Conservation (phyloP, 2,888 invertebrate species). For the Ornithoptera priamus region DNA sequence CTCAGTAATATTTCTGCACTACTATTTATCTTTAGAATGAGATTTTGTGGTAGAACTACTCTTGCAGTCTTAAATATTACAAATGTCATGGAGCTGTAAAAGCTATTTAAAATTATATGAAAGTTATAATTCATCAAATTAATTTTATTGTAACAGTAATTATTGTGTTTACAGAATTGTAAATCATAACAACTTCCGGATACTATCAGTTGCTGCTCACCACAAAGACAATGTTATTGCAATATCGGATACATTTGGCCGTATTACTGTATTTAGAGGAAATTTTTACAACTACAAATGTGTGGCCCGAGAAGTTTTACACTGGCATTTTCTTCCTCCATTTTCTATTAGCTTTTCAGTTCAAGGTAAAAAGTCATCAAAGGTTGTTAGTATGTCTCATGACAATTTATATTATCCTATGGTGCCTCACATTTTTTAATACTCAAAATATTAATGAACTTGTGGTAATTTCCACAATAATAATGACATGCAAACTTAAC, state of each 20-base stretch:
- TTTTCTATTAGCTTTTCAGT: slow-evolving; percentile 62
- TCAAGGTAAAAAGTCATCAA: slow-evolving; percentile 49
- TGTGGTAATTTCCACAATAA: no score
- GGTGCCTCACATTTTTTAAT: background rate
- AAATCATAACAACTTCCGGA: slow-evolving; percentile 54
- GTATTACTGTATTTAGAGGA: slow-evolving; percentile 58
- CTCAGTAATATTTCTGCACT: no score
- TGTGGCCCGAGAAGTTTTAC: slow-evolving; percentile 60
- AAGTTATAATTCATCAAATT: background rate
- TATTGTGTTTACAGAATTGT: slow-evolving; percentile 44
- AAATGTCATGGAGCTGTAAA: background rate
- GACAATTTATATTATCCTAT: no score
- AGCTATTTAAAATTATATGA: background rate
- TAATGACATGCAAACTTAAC: no score
- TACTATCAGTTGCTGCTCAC: slow-evolving; percentile 64
- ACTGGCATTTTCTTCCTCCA: slow-evolving; percentile 72
- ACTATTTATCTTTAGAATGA: no score
- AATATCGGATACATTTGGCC: slow-evolving; percentile 65
- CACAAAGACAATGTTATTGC: slow-evolving; percentile 56
- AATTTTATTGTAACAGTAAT: background rate
- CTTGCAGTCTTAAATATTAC: background rate
- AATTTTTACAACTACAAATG: slow-evolving; percentile 53
- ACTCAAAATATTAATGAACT: no score
- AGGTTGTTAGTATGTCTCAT: background rate
- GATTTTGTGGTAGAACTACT: no score